Evolutionary conservation across 2,797 vertebrate species (phyloP), one percentile per base, ranked within the genome.

Genomic region (Schizothorax lantsangensis): DNA sequence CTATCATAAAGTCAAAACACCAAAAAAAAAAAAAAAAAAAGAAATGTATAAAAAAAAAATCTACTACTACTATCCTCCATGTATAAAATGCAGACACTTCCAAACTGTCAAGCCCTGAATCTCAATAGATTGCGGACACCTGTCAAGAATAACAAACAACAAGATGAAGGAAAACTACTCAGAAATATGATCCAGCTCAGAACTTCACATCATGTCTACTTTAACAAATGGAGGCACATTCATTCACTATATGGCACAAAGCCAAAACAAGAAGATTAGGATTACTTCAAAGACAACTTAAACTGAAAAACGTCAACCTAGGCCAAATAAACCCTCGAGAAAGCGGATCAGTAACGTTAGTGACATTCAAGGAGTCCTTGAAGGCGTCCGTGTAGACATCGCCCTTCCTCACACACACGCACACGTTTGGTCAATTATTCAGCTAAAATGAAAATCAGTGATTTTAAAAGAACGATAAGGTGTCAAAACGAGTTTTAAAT

Each of bases 331-430:
- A 83, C 10, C n/a, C 6, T 59, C 43, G 57, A 64, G 64, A 62
- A 19, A 5, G 19, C 19, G 71, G 4, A 86, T 59, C 40, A 82
- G 33, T 5, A 52, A 47, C 30, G 30, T 30, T 30, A 30, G 30
- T 86, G 87, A 87, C 87, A 86, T 88, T 88, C 86, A 88, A 72
- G 10, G 68, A 88, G 89, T 84, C 86, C 89, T 87, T 91, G 83
- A 38, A 88, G 5, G 33, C 14, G 43, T 12, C 43, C 26, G 30
- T 81, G 17, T 52, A 84, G 74, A 79, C 47, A n/a, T 84, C 36
- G 73, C 11, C 73, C 59, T 68, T 66, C 2, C 14, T 0, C 47
- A 26, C 23, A 57, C 21, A 71, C 30, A 78, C 14, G 26, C 45
- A 54, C 36, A 14, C 2, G 19, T 6, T 11, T 3, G 1, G 8